These are phyloP conservation scores for Mallotus villosus DNA, from an alignment of 2,797 vertebrate genomes.

Conservation along the genomic window DNA sequence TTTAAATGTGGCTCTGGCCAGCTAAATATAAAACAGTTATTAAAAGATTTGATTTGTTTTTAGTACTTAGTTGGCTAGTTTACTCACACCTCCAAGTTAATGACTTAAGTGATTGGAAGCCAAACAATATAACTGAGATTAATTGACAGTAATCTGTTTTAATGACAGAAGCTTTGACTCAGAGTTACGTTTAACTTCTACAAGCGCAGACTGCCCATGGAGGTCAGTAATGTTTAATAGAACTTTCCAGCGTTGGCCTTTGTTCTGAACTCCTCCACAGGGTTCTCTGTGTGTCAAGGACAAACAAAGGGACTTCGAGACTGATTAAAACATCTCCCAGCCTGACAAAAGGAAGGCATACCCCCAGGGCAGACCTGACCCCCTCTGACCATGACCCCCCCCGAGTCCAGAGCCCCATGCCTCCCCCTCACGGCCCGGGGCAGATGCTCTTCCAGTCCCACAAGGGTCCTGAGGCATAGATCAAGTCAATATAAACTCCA, in stretches of 20 bases:
- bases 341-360: not conserved
- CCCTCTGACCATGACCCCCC: not conserved
- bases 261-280: too few species aligned
- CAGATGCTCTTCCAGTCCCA: not conserved
- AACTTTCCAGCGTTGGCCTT: too few species aligned
- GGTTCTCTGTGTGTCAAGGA: not conserved
- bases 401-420: not conserved
- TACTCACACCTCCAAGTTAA: not conserved
- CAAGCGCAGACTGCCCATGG: not conserved
- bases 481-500: not conserved
- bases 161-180: conserved; percentile 4
- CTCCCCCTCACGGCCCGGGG: too few species aligned
- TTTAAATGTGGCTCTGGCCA: not conserved
- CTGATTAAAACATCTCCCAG: not conserved
- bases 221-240: not conserved
- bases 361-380: not conserved
- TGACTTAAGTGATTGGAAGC: not conserved
- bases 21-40: not conserved
- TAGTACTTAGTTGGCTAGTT: not conserved
- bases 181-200: not conserved
- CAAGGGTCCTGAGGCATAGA: not conserved
- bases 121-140: not conserved
- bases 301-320: not conserved
- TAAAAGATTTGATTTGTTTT: not conserved
- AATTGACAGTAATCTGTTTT: conserved; percentile 3